Percentiles rank a stretch among this genome's conserved stretches.
phyloP scores from a whole-genome alignment of 2,888 invertebrate genomes.

The Cryptocheilus praepositus region DNA sequence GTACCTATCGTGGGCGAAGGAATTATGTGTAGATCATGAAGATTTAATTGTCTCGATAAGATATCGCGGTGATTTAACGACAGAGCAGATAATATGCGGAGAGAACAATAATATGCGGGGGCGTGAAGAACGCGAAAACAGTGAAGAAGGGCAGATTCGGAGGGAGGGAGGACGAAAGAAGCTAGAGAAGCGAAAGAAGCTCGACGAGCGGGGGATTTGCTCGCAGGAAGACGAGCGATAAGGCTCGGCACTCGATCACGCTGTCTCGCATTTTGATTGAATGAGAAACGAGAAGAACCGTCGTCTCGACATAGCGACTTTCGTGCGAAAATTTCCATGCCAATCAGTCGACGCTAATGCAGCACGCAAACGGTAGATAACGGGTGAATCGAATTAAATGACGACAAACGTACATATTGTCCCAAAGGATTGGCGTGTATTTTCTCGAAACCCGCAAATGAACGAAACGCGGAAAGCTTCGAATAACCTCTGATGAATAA shows the following conservation, averaged over 20 bases:
- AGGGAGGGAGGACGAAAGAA: too few relatives aligned
- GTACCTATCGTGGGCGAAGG: too few relatives aligned
- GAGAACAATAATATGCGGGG: too few relatives aligned
- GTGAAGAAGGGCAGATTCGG: too few relatives aligned
- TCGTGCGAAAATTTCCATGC: slow-evolving; percentile 36
- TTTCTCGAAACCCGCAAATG: too few relatives aligned
- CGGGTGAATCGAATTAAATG: background rate
- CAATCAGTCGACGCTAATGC: slow-evolving; percentile 8
- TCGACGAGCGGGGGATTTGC: slow-evolving; percentile 32
- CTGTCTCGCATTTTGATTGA: slow-evolving; percentile 63
- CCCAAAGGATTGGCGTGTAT: too few relatives aligned
- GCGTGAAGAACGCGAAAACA: slow-evolving; percentile 1
- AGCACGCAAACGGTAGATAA: slow-evolving; percentile 26
- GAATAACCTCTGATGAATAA: too few relatives aligned
- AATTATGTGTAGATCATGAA: too few relatives aligned
- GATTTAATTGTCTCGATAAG: too few relatives aligned
- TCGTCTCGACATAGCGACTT: slow-evolving; percentile 18
- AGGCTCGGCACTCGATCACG: slow-evolving; percentile 56
- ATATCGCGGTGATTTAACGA: too few relatives aligned
- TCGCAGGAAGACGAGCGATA: slow-evolving; percentile 47
- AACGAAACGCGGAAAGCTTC: too few relatives aligned
- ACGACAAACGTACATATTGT: too few relatives aligned
- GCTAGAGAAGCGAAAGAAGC: slow-evolving; percentile 16
- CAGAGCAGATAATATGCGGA: background rate
- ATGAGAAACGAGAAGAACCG: slow-evolving; percentile 33